Evolutionary conservation across 2,888 invertebrate genomes (phyloP).

Genomic region (Xestobium rufovillosum): DNA sequence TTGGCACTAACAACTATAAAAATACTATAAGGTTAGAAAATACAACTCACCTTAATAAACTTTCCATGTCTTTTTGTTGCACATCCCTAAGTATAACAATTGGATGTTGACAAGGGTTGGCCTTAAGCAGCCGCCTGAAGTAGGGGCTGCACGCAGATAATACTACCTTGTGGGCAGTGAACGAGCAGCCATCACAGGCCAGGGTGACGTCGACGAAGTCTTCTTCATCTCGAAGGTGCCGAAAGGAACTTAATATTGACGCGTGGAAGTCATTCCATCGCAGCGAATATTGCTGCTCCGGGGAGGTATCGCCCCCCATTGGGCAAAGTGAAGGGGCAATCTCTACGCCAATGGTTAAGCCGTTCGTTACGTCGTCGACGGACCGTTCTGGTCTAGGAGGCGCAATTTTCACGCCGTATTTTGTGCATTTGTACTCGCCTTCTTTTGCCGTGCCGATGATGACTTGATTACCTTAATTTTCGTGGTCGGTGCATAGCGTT

Average conservation of each 20-base stretch:
- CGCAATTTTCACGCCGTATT: slow-evolving; percentile 7
- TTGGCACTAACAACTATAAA: no score
- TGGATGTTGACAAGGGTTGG: slow-evolving; percentile 85
- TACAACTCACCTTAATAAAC: slow-evolving; percentile 69
- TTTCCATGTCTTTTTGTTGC: slow-evolving; percentile 78
- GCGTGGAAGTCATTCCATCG: slow-evolving; percentile 94
- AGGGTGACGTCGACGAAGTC: slow-evolving; percentile 90
- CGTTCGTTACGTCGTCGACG: slow-evolving; percentile 24
- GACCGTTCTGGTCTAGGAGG: slow-evolving; percentile 6
- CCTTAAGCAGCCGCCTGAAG: slow-evolving; percentile 79
- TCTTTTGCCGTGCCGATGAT: slow-evolving; percentile 1
- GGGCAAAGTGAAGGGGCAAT: slow-evolving; percentile 45
- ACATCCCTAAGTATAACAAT: slow-evolving; percentile 83
- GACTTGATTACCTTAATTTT: slow-evolving; percentile 1
- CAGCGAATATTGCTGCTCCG: slow-evolving; percentile 84
- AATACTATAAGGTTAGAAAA: no score
- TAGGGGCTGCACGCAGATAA: slow-evolving; percentile 91
- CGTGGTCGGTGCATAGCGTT: no score
- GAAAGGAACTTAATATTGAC: slow-evolving; percentile 83
- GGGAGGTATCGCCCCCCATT: slow-evolving; percentile 52
- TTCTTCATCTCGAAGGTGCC: slow-evolving; percentile 81
- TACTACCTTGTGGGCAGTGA: slow-evolving; percentile 85
- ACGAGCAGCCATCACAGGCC: slow-evolving; percentile 83
- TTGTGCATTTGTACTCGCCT: slow-evolving; percentile 1
- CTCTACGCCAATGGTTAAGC: slow-evolving; percentile 44